Base-by-base conservation (phyloP, 2,113 vertebrate species). In the Toxotes jaculatrix region DNA sequence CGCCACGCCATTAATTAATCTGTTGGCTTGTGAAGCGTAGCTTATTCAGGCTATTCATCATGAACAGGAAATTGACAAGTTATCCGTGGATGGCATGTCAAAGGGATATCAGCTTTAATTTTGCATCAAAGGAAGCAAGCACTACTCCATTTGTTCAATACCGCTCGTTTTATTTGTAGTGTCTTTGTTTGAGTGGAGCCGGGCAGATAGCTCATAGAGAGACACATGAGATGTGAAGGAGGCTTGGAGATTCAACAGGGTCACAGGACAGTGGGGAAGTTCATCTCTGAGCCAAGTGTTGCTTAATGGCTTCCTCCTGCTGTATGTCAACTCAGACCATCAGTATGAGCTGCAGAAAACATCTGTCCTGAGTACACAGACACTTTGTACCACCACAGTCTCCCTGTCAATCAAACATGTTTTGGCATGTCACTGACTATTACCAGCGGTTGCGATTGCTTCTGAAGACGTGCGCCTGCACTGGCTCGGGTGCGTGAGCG, bases 1-100 rank as follows among this genome's bases (percentile, higher is more conserved):
- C 10, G 42, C 74, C 79, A 60, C 57, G 79, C 74, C 62, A 86
- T 91, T 93, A 90, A 93, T 93, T 94, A 87, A 92, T 93, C 82
- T 82, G 90, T 87, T 88, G 86, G 90, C 91, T 89, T 75, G 42
- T 79, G 80, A 92, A 85, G 83, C 84, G 56, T 63, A 34, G 80
- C 84, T 80, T 87, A 89, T 92, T 90, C 85, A 80, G 60, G 71
- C 85, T 78, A 87, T 93, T 92, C 89, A 93, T 93, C 91, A 92
- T 0, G n/a, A 86, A 79, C 75, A 86, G 87, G 87, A 89, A 92
- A 92, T 85, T 86, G 88, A 88, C 83, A 90, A 77, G 89, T 85
- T 88, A 82, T 70, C 70, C 43, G n/a, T 56, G 83, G 73, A 84
- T 68, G 68, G 82, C 43, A 79, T 82, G 78, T 90, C 86, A 89